Conservation (phyloP, 2,797 vertebrate genomes). For the Mormyrus hasselquistii region DNA sequence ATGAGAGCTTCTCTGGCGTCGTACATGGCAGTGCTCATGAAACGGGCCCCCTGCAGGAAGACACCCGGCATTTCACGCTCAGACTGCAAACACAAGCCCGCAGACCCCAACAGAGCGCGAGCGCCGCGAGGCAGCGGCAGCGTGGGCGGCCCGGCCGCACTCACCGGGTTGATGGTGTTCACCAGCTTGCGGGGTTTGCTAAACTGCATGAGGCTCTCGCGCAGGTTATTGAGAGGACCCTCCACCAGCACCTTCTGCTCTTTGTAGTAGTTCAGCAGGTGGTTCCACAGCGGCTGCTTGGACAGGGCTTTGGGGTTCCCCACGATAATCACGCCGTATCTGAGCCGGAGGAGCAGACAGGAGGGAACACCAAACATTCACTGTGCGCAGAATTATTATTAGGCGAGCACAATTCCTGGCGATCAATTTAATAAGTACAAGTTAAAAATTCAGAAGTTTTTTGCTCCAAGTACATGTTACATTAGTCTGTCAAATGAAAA, state of each 20-base stretch:
- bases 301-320: conserved; percentile 96
- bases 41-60: conserved; percentile 80
- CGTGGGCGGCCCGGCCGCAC: conserved; percentile 30
- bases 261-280: conserved; percentile 97
- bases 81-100: background rate
- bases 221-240: conserved; percentile 92
- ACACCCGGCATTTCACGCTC: background rate
- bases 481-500: background rate
- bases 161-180: conserved; percentile 96
- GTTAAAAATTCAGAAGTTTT: background rate
- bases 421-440: background rate
- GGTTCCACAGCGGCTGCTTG: conserved; percentile 97
- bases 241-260: conserved; percentile 98
- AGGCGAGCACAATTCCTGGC: background rate
- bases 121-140: background rate
- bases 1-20: conserved; percentile 95
- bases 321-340: conserved; percentile 96
- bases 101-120: background rate
- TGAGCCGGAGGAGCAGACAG: conserved; percentile 38
- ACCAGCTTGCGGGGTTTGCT: conserved; percentile 97
- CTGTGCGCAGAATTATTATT: background rate
- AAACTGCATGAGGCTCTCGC: conserved; percentile 99
- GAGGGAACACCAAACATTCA: background rate
- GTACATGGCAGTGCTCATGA: conserved; percentile 99
- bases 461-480: background rate